Evolutionary conservation across 2,888 invertebrate species (phyloP).

Genomic region (Caenorhabditis uteleia): DNA sequence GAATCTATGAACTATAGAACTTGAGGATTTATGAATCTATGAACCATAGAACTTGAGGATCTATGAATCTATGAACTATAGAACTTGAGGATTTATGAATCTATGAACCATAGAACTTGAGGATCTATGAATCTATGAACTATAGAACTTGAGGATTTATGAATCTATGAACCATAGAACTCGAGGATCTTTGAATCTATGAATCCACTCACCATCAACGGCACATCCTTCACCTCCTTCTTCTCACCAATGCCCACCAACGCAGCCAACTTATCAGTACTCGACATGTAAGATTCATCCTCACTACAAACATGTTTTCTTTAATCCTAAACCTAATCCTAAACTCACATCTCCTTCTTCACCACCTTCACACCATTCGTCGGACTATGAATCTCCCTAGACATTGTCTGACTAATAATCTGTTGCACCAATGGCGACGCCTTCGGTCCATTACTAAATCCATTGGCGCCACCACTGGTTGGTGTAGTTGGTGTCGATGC

Average conservation of each 20-base stretch:
- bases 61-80: too few relatives aligned
- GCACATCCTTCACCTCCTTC: too few relatives aligned
- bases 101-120: too few relatives aligned
- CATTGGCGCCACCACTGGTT: neutral
- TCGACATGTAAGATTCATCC: slow-evolving; percentile 42
- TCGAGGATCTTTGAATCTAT: too few relatives aligned
- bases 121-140: too few relatives aligned
- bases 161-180: too few relatives aligned
- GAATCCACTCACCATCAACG: too few relatives aligned
- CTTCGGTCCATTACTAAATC: slow-evolving; percentile 16
- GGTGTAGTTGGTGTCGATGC: slow-evolving; percentile 38
- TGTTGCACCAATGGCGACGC: slow-evolving; percentile 56
- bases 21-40: too few relatives aligned
- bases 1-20: too few relatives aligned
- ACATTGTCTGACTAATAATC: slow-evolving; percentile 48
- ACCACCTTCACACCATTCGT: neutral
- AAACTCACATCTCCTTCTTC: neutral
- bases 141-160: too few relatives aligned
- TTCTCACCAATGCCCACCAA: slow-evolving; percentile 44
- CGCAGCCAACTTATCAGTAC: slow-evolving; percentile 54
- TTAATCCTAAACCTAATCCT: neutral
- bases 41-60: too few relatives aligned
- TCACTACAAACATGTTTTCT: slow-evolving; percentile 20
- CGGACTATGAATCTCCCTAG: slow-evolving; percentile 22
- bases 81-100: too few relatives aligned